A percentile compares a stretch with the other conserved stretches of the same genome.
Evolutionary conservation across 1,140 invertebrate genomes (phyloP).

Genomic region (Thereuonema tuberculata): DNA sequence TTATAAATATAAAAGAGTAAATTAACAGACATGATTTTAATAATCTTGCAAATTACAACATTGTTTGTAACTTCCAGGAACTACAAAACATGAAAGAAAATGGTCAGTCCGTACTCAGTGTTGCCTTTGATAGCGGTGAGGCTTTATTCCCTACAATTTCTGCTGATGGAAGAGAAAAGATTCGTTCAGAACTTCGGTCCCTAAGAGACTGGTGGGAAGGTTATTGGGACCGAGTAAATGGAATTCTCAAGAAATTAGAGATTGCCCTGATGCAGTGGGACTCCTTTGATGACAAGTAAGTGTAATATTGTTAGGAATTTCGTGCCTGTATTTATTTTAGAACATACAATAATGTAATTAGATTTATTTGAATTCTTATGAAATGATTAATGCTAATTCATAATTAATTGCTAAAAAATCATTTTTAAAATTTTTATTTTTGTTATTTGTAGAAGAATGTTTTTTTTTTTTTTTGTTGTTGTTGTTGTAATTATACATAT

Average conservation of each 20-base stretch:
- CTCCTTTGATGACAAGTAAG: constrained; percentile 59
- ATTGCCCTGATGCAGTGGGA: constrained; percentile 69
- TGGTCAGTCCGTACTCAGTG: constrained; percentile 60
- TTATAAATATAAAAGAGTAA: background rate
- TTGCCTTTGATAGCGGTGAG: constrained; percentile 71
- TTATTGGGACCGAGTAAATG: constrained; percentile 66
- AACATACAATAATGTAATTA: no score
- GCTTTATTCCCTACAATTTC: constrained; percentile 71
- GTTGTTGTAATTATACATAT: no score
- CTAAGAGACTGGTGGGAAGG: constrained; percentile 69
- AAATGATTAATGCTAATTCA: no score
- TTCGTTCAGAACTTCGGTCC: constrained; percentile 63
- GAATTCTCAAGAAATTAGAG: constrained; percentile 70
- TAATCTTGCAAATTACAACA: no score
- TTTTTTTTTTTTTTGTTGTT: no score
- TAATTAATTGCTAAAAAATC: no score
- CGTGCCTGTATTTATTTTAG: background rate
- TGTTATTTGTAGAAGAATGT: no score
- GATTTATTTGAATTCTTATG: no score
- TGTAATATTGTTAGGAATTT: no score
- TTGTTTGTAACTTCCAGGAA: no score
- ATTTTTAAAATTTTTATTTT: no score
- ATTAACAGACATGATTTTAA: constrained; percentile 7
- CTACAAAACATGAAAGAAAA: constrained; percentile 36
- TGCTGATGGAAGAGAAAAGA: constrained; percentile 65